These are phyloP conservation scores for Uromys caudimaculatus DNA, from an alignment of 2,797 vertebrate species.

Conservation along the genomic window DNA sequence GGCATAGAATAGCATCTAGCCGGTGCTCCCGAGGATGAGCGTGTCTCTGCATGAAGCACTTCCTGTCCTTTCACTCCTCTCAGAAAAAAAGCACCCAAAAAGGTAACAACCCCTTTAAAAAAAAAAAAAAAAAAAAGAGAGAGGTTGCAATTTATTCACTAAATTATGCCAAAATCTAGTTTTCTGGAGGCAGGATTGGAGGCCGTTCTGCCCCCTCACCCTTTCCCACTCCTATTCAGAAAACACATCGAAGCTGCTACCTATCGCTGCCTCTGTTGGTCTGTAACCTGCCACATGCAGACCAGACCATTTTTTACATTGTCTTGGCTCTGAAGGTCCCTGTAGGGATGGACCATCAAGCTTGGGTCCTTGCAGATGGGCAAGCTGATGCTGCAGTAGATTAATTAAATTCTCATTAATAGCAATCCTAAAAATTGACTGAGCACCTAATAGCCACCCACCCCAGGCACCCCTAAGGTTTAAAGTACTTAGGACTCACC, in stretches of 20 bases:
- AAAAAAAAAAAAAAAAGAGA: not conserved
- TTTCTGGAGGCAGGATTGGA: not conserved
- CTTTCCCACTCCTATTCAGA: not conserved
- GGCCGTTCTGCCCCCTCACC: not conserved
- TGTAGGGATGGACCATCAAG: not conserved
- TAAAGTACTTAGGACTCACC: not conserved
- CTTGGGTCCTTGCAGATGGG: not conserved
- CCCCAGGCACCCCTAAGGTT: not conserved
- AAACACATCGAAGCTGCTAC: rapidly evolving
- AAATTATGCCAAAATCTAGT: not conserved
- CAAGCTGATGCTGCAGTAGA: not conserved
- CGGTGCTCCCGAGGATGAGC: not conserved
- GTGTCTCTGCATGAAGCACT: not conserved
- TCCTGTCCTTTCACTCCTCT: not conserved
- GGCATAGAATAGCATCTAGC: rapidly evolving
- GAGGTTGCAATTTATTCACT: not conserved
- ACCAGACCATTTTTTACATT: not conserved
- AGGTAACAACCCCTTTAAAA: not conserved
- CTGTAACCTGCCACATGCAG: not conserved
- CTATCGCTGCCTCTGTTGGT: not conserved
- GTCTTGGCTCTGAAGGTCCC: not conserved
- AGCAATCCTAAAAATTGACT: rapidly evolving
- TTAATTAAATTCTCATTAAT: not conserved
- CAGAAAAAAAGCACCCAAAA: conserved; percentile 22
- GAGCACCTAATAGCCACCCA: not conserved